Evolutionary conservation across 1,140 invertebrate species (phyloP), one percentile per base, ranked within the genome.

Genomic region (Heliconius hewitsoni): DNA sequence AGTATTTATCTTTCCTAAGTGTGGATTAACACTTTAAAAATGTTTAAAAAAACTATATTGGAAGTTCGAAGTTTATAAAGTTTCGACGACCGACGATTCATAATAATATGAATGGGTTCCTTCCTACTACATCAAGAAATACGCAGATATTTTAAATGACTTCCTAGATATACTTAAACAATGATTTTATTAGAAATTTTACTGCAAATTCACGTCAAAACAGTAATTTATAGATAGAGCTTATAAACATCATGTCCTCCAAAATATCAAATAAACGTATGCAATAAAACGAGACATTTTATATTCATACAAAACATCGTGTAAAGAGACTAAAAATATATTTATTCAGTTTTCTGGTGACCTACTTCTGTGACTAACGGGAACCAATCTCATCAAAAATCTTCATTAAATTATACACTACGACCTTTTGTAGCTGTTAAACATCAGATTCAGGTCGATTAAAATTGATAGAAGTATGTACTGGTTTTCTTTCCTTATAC

Each of bases 231-330:
- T 66, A 66, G 27, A 66, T 66, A 66, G 27, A 66, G 8, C 23
- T 66, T 11, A 27, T 11, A 66, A 66, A 66, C 60, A 66, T 66
- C 60, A 30, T 30, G 60, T 66, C 60, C 60, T 66, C 60, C 11
- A 66, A 66, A 66, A 66, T 66, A 66, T 66, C 27, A 66, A 27
- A 66, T 66, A 13, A 66, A 30, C 3, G 11, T 66, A 27, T 27
- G 60, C 11, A 66, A 66, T 66, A 66, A 66, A 66, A 66, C 60
- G 8, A 66, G 60, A 66, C n/a, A 30, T 27, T 66, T 66, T 27
- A 66, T 66, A 16, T 66, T 66, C 60, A 30, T 30, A 66, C 11
- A 66, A 66, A 66, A 66, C 60, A 66, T 66, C 60, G 1, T 30
- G 11, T 66, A 30, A 66, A 66, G 8, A 66, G 9, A 66, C 60